Evolutionary conservation across 2,888 invertebrate species (phyloP).

Genomic region (Dyspetes luteomarginatus): DNA sequence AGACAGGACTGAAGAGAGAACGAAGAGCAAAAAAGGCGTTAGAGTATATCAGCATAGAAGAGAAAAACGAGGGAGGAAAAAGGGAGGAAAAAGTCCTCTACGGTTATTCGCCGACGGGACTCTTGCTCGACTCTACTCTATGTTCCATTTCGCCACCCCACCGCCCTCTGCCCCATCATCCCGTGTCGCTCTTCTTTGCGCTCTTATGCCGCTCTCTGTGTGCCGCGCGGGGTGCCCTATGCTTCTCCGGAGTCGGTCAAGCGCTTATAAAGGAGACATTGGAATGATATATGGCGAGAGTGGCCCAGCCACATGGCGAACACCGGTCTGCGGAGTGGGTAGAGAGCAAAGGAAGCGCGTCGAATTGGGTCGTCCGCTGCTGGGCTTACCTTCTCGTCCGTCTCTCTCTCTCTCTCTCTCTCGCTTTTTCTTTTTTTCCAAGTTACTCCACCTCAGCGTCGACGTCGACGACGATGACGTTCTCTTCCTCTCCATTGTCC

Average conservation of each 20-base stretch:
- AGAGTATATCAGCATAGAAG: constrained; percentile 60
- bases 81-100: constrained; percentile 50
- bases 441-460: constrained; percentile 37
- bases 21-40: constrained; percentile 32
- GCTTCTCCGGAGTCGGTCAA: constrained; percentile 64
- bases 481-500: constrained; percentile 1
- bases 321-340: background rate
- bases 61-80: constrained; percentile 27
- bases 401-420: constrained; percentile 15
- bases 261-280: constrained; percentile 66
- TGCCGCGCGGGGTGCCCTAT: constrained; percentile 47
- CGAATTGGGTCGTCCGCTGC: constrained; percentile 62
- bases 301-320: constrained; percentile 39
- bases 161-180: constrained; percentile 6
- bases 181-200: constrained; percentile 45
- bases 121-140: constrained; percentile 25
- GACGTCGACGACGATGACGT: constrained; percentile 16
- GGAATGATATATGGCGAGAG: constrained; percentile 63
- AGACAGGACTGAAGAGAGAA: constrained; percentile 23
- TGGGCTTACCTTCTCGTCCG: constrained; percentile 43
- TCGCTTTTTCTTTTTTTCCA: background rate
- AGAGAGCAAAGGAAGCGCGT: constrained; percentile 57
- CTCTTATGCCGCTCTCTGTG: constrained; percentile 23
- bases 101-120: constrained; percentile 56
- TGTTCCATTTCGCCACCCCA: constrained; percentile 30